Evolutionary conservation across 2,797 vertebrate species (phyloP).

Genomic region (Cynopterus sphinx): DNA sequence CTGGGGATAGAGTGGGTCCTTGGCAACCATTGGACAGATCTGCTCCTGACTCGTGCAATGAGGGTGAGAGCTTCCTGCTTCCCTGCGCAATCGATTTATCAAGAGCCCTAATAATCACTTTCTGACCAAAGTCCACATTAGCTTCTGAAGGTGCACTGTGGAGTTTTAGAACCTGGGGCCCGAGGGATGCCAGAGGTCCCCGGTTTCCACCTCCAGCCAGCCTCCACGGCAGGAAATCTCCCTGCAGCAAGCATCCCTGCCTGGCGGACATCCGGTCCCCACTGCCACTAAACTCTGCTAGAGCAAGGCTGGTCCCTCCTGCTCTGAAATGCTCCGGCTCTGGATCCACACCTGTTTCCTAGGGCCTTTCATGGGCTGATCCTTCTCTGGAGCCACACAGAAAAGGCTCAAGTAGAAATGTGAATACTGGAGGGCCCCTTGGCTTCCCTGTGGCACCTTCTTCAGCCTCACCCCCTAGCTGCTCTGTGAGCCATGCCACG

Average conservation of each 20-base stretch:
- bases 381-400: not conserved
- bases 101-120: not conserved
- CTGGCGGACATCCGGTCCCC: accelerated
- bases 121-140: not conserved
- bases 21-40: not conserved
- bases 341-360: not conserved
- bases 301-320: not conserved
- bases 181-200: not conserved
- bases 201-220: not conserved
- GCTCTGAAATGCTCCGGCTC: not conserved
- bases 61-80: not conserved
- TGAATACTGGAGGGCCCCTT: accelerated
- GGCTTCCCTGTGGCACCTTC: not conserved
- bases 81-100: not conserved
- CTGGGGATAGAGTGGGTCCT: not conserved
- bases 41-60: accelerated
- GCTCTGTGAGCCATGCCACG: not conserved
- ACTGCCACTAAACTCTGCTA: too few species aligned
- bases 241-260: not conserved
- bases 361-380: not conserved
- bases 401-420: not conserved
- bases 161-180: not conserved
- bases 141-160: not conserved
- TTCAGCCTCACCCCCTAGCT: not conserved
- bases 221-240: accelerated